Percentiles rank a stretch among this genome's conserved stretches.
Evolutionary conservation across 2,113 vertebrate genomes (phyloP).

Genomic region (Andinoacara biseriatus): DNA sequence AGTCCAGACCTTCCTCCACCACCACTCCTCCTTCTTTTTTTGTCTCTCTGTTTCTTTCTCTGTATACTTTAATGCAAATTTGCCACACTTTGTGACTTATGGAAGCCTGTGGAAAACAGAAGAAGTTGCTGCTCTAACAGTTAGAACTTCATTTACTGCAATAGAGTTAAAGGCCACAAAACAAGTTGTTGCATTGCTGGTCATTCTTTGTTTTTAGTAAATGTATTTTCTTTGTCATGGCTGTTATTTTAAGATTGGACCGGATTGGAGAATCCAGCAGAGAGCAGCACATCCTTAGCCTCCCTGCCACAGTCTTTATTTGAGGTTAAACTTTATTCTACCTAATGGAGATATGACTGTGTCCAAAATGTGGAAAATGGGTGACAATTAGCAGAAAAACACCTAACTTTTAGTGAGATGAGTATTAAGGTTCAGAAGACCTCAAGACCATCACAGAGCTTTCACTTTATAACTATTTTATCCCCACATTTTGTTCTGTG

Average conservation of each 20-base stretch:
- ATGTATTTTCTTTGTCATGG: not conserved
- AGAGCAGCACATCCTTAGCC: conserved; percentile 42
- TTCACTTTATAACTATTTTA: not conserved
- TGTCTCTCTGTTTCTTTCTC: conserved; percentile 20
- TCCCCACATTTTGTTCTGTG: not conserved
- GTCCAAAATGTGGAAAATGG: not conserved
- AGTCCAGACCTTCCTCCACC: conserved; percentile 67
- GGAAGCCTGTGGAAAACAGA: not conserved
- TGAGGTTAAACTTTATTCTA: conserved; percentile 7
- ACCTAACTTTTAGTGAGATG: not conserved
- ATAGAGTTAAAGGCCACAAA: not conserved
- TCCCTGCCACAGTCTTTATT: conserved; percentile 6
- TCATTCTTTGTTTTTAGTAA: not conserved
- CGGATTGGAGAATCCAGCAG: conserved; percentile 25
- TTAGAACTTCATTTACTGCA: not conserved
- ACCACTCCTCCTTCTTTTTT: conserved; percentile 37
- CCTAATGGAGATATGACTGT: not conserved
- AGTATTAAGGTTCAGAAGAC: not conserved
- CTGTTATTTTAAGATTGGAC: conserved; percentile 2
- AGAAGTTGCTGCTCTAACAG: not conserved
- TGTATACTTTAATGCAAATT: conserved; percentile 31
- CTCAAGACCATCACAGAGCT: not conserved
- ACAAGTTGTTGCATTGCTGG: not conserved
- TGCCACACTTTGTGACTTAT: not conserved
- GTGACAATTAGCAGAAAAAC: not conserved